Percentiles rank a stretch among this genome's conserved stretches.
These are phyloP conservation scores for Strigamia transsilvanica DNA, from an alignment of 2,888 invertebrate species.

Conservation along the genomic window DNA sequence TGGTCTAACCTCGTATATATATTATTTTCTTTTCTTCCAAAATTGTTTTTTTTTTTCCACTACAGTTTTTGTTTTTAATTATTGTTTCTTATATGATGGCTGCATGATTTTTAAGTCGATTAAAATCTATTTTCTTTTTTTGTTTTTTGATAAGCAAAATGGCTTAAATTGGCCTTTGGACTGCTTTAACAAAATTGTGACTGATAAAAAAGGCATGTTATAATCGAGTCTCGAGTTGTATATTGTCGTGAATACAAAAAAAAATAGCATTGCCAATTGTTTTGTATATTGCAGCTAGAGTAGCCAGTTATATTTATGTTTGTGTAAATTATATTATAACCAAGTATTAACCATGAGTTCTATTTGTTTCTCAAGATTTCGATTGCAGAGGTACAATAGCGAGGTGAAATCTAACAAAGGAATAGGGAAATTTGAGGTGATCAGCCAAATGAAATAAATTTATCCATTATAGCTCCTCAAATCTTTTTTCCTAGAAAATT, in stretches of 20 bases:
- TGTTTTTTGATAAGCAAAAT: not conserved
- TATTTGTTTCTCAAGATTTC: conserved; percentile 46
- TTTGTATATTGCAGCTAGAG: conserved; percentile 52
- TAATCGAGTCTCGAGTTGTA: not conserved
- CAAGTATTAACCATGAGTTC: conserved; percentile 39
- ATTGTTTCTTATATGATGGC: conserved; percentile 6
- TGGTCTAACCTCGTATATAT: conserved; percentile 8
- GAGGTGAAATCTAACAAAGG: conserved; percentile 14
- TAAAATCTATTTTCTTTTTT: not conserved
- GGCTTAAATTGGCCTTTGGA: conserved; percentile 6
- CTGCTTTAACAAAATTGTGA: conserved; percentile 29
- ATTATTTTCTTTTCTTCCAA: not conserved
- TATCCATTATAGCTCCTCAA: conserved; percentile 31
- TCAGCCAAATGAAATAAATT: conserved; percentile 31
- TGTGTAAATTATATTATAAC: conserved; percentile 51
- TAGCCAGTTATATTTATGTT: conserved; percentile 48
- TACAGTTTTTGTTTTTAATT: not conserved
- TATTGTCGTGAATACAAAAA: conserved; percentile 15
- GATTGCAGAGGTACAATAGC: not conserved
- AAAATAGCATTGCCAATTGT: not conserved
- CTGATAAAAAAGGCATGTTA: not conserved
- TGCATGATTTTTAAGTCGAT: conserved; percentile 30
- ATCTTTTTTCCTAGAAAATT: not conserved
- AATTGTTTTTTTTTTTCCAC: not conserved
- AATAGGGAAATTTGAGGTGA: conserved; percentile 16